Conservation (phyloP, 2,113 vertebrate species). For the Seriola aureovittata region DNA sequence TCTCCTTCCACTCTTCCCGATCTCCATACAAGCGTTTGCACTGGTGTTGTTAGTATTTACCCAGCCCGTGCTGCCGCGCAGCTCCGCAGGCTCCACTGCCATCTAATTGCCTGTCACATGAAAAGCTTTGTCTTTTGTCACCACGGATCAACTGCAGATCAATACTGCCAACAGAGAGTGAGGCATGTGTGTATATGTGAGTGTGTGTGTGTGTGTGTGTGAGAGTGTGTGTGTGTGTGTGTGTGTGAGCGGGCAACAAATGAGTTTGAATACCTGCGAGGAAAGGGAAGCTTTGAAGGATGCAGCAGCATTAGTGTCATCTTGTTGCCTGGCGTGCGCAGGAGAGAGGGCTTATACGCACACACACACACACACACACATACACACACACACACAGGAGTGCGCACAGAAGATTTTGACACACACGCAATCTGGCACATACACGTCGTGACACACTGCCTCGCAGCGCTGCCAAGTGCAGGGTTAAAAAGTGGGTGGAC, state of each 20-base stretch:
- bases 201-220: slow-evolving; percentile 10
- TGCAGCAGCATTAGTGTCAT: slow-evolving; percentile 65
- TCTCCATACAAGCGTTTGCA: slow-evolving; percentile 13
- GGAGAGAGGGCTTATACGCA: slow-evolving; percentile 24
- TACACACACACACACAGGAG: too few species aligned
- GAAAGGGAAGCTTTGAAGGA: slow-evolving; percentile 60
- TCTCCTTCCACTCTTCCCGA: slow-evolving; percentile 7
- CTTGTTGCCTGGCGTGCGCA: slow-evolving; percentile 30
- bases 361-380: neutral
- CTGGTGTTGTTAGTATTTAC: slow-evolving; percentile 51
- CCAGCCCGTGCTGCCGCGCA: slow-evolving; percentile 28
- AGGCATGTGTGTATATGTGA: neutral
- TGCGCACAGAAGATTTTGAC: slow-evolving; percentile 25
- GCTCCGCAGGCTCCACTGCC: slow-evolving; percentile 51
- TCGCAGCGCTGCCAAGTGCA: slow-evolving; percentile 39
- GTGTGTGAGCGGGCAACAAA: slow-evolving; percentile 22
- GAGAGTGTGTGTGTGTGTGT: neutral
- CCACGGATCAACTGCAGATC: slow-evolving; percentile 74
- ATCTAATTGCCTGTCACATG: slow-evolving; percentile 80
- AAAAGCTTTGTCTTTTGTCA: slow-evolving; percentile 81
- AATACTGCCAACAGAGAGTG: slow-evolving; percentile 62
- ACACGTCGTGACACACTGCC: slow-evolving; percentile 36
- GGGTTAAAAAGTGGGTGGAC: slow-evolving; percentile 71
- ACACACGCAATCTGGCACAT: slow-evolving; percentile 22
- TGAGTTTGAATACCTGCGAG: slow-evolving; percentile 68